Evolutionary conservation across 53 echinoderm and acorn worm genomes (phyloP).

Genomic region (Henricia sp.): DNA sequence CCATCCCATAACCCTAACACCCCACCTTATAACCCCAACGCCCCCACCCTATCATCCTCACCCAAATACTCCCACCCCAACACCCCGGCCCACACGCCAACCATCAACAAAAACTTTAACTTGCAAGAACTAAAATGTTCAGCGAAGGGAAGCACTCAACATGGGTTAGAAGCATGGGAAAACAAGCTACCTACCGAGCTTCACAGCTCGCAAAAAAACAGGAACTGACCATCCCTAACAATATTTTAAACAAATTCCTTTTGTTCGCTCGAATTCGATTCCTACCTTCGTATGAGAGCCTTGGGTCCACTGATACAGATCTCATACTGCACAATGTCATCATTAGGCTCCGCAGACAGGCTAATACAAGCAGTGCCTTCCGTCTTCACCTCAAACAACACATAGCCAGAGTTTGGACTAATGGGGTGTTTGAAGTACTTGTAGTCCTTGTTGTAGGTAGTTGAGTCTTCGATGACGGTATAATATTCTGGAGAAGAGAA

Average conservation of each 20-base stretch:
- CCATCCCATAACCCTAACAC: no score
- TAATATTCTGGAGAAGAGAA: background rate
- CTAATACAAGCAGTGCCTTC: slow-evolving; percentile 26
- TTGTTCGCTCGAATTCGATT: background rate
- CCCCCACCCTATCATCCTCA: no score
- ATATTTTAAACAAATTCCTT: background rate
- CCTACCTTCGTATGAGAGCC: slow-evolving; percentile 42
- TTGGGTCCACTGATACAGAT: slow-evolving; percentile 25
- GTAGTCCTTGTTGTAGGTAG: slow-evolving; percentile 37
- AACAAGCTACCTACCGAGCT: no score
- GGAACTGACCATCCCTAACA: no score
- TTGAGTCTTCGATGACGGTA: slow-evolving; percentile 7
- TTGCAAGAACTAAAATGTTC: no score
- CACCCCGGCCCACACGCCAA: no score
- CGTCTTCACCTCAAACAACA: slow-evolving; percentile 32
- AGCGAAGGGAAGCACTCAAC: no score
- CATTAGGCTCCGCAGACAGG: slow-evolving; percentile 18
- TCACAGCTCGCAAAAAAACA: no score
- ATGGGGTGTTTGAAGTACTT: slow-evolving; percentile 38
- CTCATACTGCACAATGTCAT: slow-evolving; percentile 18
- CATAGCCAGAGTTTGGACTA: slow-evolving; percentile 14
- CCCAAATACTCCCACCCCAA: no score
- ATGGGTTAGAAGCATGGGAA: no score
- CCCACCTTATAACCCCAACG: no score
- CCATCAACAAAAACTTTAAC: background rate